Percentiles rank a stretch among this genome's conserved stretches.
phyloP scores from a whole-genome alignment of 2,888 invertebrate genomes.

The Dexiosoma caninum region DNA sequence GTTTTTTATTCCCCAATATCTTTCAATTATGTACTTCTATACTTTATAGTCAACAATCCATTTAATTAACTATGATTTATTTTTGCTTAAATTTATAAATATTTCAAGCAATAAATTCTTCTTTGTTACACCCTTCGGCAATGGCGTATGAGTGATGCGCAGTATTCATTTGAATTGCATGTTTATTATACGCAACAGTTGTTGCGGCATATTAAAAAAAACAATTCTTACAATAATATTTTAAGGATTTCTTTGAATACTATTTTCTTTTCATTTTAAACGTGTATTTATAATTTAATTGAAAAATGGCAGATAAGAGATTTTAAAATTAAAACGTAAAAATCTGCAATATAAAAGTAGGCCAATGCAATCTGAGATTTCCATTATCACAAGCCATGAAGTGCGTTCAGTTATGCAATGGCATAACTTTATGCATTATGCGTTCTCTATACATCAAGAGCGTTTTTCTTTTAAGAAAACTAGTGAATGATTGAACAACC shows the following conservation, averaged over 20 bases:
- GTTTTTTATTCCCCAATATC: no score
- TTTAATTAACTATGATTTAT: not conserved
- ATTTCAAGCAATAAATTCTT: not conserved
- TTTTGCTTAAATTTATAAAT: constrained; percentile 4
- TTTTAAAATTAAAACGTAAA: no score
- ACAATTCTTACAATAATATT: not conserved
- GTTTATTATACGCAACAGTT: constrained; percentile 14
- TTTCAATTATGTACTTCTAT: no score
- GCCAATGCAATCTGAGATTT: no score
- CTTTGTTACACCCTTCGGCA: not conserved
- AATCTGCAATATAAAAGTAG: no score
- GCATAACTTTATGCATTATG: no score
- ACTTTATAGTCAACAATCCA: not conserved
- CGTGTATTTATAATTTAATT: not conserved
- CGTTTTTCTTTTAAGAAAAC: no score
- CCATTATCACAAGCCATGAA: no score
- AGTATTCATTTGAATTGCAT: not conserved
- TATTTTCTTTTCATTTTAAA: constrained; percentile 30
- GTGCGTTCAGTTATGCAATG: no score
- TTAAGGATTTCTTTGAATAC: constrained; percentile 22
- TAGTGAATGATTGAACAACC: no score
- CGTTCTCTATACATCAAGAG: no score
- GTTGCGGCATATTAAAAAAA: not conserved
- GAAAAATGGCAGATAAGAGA: no score
- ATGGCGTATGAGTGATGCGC: constrained; percentile 7